Conservation (phyloP, 2,113 vertebrate species). For the Semicossyphus pulcher region DNA sequence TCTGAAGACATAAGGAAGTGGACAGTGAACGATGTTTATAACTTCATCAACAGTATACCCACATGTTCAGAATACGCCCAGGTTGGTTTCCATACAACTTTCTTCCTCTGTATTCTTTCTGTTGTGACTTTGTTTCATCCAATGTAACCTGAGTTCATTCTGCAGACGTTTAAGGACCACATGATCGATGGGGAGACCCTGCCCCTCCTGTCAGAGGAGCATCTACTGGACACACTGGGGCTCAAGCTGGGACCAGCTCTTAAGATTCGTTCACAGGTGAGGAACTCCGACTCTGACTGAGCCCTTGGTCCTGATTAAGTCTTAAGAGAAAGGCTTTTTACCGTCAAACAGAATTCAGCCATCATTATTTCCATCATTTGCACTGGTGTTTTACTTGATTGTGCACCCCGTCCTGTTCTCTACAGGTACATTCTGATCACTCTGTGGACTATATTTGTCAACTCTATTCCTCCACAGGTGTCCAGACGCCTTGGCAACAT, state of each 20-base stretch:
- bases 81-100: constrained; percentile 77
- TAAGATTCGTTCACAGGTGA: constrained; percentile 96
- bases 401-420: too few relatives aligned
- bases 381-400: too few relatives aligned
- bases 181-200: constrained; percentile 96
- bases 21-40: constrained; percentile 91
- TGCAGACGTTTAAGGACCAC: constrained; percentile 93
- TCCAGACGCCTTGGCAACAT: constrained; percentile 87
- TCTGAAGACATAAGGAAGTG: constrained; percentile 93
- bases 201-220: constrained; percentile 94
- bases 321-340: too few relatives aligned
- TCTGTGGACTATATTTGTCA: too few relatives aligned
- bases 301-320: too few relatives aligned
- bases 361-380: too few relatives aligned
- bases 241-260: constrained; percentile 94
- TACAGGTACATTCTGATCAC: too few relatives aligned
- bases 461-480: constrained; percentile 80
- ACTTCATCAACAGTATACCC: constrained; percentile 89
- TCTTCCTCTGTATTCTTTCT: background rate
- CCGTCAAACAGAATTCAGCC: too few relatives aligned
- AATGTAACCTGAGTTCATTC: constrained; percentile 8
- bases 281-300: constrained; percentile 8
- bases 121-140: background rate
- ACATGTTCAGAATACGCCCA: constrained; percentile 94
- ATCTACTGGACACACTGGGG: constrained; percentile 93